phyloP scores from a whole-genome alignment of 2,888 invertebrate genomes.

The Asteroscopus sphinx region DNA sequence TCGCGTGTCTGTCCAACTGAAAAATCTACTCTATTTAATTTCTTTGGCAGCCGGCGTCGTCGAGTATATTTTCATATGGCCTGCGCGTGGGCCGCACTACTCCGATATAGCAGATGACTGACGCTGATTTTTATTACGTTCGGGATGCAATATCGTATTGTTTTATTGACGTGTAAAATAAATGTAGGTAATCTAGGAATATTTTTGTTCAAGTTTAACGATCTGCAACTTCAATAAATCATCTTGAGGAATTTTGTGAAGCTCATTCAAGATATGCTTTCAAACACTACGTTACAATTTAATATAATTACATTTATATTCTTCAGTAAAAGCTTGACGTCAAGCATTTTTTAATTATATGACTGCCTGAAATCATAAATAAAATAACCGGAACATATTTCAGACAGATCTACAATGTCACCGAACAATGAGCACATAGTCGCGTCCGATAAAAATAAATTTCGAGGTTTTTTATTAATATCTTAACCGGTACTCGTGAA shows the following conservation, averaged over 20 bases:
- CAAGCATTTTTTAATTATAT: conserved; percentile 6
- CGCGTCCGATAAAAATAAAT: conserved; percentile 36
- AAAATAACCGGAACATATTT: conserved; percentile 31
- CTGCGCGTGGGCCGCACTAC: conserved; percentile 78
- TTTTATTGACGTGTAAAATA: conserved; percentile 80
- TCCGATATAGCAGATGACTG: conserved; percentile 82
- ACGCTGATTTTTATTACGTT: conserved; percentile 83
- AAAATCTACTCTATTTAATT: conserved; percentile 87
- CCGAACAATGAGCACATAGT: conserved; percentile 37
- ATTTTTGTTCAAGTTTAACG: conserved; percentile 60
- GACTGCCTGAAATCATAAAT: conserved; percentile 24
- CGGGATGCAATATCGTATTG: conserved; percentile 81
- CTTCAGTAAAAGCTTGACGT: background rate
- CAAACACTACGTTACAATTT: background rate
- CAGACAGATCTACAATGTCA: conserved; percentile 34
- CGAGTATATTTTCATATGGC: conserved; percentile 83
- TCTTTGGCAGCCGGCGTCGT: conserved; percentile 84
- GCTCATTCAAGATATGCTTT: conserved; percentile 4
- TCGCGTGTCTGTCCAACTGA: conserved; percentile 78
- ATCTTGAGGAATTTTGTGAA: conserved; percentile 31
- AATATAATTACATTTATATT: background rate
- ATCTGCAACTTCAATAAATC: conserved; percentile 57
- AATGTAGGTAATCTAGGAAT: conserved; percentile 67
- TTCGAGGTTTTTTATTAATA: conserved; percentile 39
- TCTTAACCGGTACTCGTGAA: conserved; percentile 25